Base-by-base conservation (phyloP, 30 jellyfish, hydroid and myxozoan species). In the Aurelia coerulea region DNA sequence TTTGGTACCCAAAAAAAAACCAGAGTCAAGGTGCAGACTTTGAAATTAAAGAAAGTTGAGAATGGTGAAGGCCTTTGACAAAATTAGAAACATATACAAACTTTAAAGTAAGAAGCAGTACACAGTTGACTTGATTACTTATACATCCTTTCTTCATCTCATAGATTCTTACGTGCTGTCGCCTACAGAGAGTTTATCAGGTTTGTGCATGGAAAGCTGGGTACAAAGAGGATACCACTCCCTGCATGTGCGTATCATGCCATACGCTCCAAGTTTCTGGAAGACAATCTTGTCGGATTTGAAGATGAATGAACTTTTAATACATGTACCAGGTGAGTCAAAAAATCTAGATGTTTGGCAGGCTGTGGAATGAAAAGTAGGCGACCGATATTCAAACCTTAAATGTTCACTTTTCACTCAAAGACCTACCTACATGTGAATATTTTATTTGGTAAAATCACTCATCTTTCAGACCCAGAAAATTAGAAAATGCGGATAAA, bases 191-290 rank as follows among this genome's bases (percentile, higher is more conserved):
- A 67, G 2, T 67, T 67, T 67, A 16, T 62, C 1, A 18, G 80
- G 41, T 46, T 70, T 70, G 80, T 70, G 62, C 80, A 70, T 70
- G 80, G 80, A 70, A 37, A 46, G 62, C 80, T 70, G 17, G 80
- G 80, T 4, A 70, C 80, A 34, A 70, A 18, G 80, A 70, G 80
- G 80, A 68, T 70, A 34, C 80, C 80, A 70, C 80, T 70, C 29
- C 80, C 80, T 70, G 80, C 64, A 46, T 70, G 67, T 70, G 67
- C 80, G 16, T 70, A 70, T 46, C 64, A 70, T 32, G 62, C 64
- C 31, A 70, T 32, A 34, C 64, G 80, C 1, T 67, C 80, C 2
- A 70, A 13, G 62, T 70, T 70, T 18, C 39, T 64, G 0, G 74
- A 64, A 64, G 74, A 64, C 33, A 64, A 42, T 35, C 35, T 64